Conservation (phyloP, 2,888 invertebrate genomes). For the Myathropa florea region DNA sequence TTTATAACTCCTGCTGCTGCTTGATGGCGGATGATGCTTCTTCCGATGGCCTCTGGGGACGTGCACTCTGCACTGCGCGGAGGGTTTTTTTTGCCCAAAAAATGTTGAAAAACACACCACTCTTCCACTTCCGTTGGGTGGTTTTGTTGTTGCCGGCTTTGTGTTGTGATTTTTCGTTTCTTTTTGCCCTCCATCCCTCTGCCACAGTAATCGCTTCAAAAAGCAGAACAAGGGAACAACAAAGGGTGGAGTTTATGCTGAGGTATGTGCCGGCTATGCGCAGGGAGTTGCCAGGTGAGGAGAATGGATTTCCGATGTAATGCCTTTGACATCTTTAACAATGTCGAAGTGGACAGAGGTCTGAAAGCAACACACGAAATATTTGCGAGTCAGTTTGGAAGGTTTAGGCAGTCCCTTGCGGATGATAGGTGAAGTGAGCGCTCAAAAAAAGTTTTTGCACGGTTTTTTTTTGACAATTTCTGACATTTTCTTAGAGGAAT, state of each 20-base stretch:
- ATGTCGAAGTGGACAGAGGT: too few relatives aligned
- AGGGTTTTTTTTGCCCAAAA: conserved; percentile 23
- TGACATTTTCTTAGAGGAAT: too few relatives aligned
- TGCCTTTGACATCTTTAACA: too few relatives aligned
- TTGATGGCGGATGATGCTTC: not conserved
- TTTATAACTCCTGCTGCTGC: conserved; percentile 54
- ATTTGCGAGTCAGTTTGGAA: too few relatives aligned
- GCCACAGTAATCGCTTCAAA: conserved; percentile 56
- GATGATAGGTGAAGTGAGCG: too few relatives aligned
- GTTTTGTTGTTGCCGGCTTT: conserved; percentile 7
- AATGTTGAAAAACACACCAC: not conserved
- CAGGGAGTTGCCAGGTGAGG: conserved; percentile 33
- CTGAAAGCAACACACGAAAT: too few relatives aligned
- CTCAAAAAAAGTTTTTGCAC: too few relatives aligned
- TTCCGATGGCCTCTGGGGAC: not conserved
- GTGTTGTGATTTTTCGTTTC: not conserved
- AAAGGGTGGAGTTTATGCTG: conserved; percentile 51
- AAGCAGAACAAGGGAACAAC: conserved; percentile 48
- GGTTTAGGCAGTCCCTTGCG: too few relatives aligned
- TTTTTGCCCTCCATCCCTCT: conserved; percentile 19
- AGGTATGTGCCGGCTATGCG: not conserved
- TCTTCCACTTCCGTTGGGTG: conserved; percentile 56
- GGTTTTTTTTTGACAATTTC: too few relatives aligned
- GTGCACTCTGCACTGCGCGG: not conserved
- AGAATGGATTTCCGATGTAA: too few relatives aligned